Conservation (phyloP, 2,113 vertebrate species). For the Percopsis transmontana region DNA sequence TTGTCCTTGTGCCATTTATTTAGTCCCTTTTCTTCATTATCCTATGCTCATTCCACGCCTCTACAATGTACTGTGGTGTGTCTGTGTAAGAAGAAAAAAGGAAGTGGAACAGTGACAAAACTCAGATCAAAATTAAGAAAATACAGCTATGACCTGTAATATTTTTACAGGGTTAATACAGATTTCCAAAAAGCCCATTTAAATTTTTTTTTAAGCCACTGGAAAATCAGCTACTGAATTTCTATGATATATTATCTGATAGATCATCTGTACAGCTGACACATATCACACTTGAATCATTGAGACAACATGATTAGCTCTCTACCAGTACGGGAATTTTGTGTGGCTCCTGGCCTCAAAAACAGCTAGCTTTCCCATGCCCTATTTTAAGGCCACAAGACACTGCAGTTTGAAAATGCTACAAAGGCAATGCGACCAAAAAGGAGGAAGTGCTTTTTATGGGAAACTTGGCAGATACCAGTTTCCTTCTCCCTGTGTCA, state of each 20-base stretch:
- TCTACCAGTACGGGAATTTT: conserved; percentile 3
- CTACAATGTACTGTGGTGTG: no score
- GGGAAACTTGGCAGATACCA: conserved; percentile 58
- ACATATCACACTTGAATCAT: no score
- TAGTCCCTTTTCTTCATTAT: no score
- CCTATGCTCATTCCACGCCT: no score
- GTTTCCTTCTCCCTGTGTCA: conserved; percentile 62
- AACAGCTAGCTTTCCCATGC: not conserved
- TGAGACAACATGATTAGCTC: not conserved
- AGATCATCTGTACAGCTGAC: no score
- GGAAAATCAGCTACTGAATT: no score
- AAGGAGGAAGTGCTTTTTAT: conserved; percentile 71
- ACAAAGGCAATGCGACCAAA: conserved; percentile 30
- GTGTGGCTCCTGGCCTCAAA: not conserved
- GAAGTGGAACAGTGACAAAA: not conserved
- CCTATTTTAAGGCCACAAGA: conserved; percentile 21
- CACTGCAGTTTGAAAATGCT: conserved; percentile 19
- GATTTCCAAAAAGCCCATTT: no score
- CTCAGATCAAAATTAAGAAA: no score
- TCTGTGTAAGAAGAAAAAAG: no score
- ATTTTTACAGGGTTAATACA: no score
- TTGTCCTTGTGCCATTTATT: not conserved
- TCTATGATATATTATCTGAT: not conserved
- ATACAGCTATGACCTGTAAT: no score
- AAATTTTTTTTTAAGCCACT: no score